Base-by-base conservation (phyloP, 2,113 vertebrate species). In the Rhabdomys dilectus region DNA sequence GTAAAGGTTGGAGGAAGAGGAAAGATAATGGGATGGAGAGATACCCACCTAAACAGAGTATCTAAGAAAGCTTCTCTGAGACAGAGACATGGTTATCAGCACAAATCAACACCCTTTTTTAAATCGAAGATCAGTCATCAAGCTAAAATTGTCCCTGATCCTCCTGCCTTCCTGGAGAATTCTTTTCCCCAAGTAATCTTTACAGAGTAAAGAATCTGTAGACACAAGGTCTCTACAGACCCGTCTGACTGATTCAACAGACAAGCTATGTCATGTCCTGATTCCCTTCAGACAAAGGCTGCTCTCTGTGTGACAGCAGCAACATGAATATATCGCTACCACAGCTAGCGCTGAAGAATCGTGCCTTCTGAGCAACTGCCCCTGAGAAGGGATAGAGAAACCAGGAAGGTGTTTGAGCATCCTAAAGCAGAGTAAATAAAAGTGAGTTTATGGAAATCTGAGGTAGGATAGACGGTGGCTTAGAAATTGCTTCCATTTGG, bases 161-260 rank as follows among this genome's bases (percentile, higher is more conserved):
- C 7, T 90, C 24, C 73, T 42, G 11, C 26, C 81, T 91, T 85
- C 82, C 58, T 91, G 51, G 85, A 93, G 84, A 94, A 85, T 26
- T 72, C 45, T 34, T 21, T 53, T 78, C 75, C 29, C 36, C 72
- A 66, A 93, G 93, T 39, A 78, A 84, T 45, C 13, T n/a, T 60
- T 89, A 58, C 31, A 68, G 31, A 68, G 66, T 68, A 68, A 68
- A 68, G 66, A 68, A 72, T 48, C 77, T 68, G 26, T 29, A 72
- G 17, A 66, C 4, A 73, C 34, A 53, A 4, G n/a, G 42, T 77
- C 84, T 89, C 56, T 82, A 60, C 34, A n/a, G 36, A 21, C 29
- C 87, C 62, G 39, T 19, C 51, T 72, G 68, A 48, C 24, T 6
- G 36, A 7, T 39, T 81, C 78, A 80, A 60, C 45, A 88, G 60